Conservation (phyloP, 2,888 invertebrate species). For the Teinopalpus imperialis region DNA sequence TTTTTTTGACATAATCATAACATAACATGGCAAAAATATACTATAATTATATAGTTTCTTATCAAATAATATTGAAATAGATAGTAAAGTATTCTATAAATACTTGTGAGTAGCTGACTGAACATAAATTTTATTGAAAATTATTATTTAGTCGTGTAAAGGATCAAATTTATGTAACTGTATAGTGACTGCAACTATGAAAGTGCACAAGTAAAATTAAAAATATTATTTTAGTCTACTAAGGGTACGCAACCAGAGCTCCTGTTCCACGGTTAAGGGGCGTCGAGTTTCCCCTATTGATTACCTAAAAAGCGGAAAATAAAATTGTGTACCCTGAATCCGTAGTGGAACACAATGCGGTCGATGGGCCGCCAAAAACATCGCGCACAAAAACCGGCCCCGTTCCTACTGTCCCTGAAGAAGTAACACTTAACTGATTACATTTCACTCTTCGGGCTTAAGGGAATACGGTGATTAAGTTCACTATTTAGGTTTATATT, state of each 20-base stretch:
- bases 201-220: too few relatives aligned
- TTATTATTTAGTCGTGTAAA: too few relatives aligned
- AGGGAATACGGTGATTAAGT: conserved; percentile 29
- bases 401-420: conserved; percentile 26
- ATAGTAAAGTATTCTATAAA: too few relatives aligned
- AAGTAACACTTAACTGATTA: conserved; percentile 60
- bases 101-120: too few relatives aligned
- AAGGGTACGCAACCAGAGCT: conserved; percentile 39
- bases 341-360: conserved; percentile 57
- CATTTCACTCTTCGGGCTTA: conserved; percentile 40
- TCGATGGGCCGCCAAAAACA: conserved; percentile 29
- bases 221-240: too few relatives aligned
- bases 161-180: too few relatives aligned
- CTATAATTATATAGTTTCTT: too few relatives aligned
- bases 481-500: conserved; percentile 12
- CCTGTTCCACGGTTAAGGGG: conserved; percentile 59
- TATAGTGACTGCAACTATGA: too few relatives aligned
- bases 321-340: conserved; percentile 68
- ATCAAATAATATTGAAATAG: too few relatives aligned
- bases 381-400: conserved; percentile 34
- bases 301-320: conserved; percentile 81
- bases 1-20: too few relatives aligned
- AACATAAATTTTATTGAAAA: too few relatives aligned
- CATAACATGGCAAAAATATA: too few relatives aligned
- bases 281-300: conserved; percentile 77